Base-by-base conservation (phyloP, 2,888 invertebrate genomes). In the Candidula unifasciata region DNA sequence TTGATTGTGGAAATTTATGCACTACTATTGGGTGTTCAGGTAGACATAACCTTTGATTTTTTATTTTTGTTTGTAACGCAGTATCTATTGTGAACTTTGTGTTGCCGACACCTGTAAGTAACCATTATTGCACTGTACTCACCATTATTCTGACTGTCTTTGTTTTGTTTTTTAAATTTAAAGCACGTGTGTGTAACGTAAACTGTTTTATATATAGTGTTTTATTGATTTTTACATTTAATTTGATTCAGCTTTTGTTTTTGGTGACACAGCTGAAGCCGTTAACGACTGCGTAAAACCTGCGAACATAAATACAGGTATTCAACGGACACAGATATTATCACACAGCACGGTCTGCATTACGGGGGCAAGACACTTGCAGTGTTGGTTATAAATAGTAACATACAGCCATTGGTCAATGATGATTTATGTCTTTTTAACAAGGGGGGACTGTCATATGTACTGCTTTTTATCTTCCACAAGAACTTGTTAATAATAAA, bases 401-500 rank as follows among this genome's bases (percentile, higher is more conserved):
- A 52, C 73, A 74, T 16, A 74, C 10, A 74, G 21, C 30, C 74
- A 74, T 30, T 74, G 74, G 27, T 74, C 13, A 74, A 24, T 54
- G 30, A 74, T 24, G 37, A 37, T 37, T 77, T 79, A 18, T 37
- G 71, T 35, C 30, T 73, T 73, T 27, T 3, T 30, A 54, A 5
- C 54, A 44, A 33, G 73, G 82, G 74, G 78, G 64, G 57, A 78
- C 44, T 27, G 57, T 81, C 81, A 81, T 44, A 73, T 37, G 37
- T 82, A 69, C 64, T 80, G 79, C 79, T 79, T 79, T 44, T 69
- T 78, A 78, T 78, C 83, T 83, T 79, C 84, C 84, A 84, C 73
- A 84, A 83, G 83, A 83, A 79, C 79, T 80, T 84, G 79, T 79
- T 84, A 80, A 84, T 84, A 80, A 84, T 80, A 80, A 84, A 84